Percentiles rank a stretch among this genome's conserved stretches.
Evolutionary conservation across 2,888 invertebrate genomes (phyloP).

Genomic region (Apoda limacodes): DNA sequence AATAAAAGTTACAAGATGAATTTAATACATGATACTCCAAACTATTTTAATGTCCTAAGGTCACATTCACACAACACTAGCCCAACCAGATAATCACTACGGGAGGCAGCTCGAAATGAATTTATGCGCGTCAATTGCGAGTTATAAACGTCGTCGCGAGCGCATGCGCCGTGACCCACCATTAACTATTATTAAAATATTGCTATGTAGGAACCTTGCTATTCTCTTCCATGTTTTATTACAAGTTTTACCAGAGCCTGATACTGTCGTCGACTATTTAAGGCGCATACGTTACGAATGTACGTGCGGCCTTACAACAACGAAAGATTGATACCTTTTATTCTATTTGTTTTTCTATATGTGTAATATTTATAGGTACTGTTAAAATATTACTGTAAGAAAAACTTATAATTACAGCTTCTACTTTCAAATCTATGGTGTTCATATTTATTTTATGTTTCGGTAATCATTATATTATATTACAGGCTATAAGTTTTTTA

Average conservation of each 20-base stretch:
- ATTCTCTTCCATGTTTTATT: constrained; percentile 65
- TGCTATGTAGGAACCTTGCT: constrained; percentile 56
- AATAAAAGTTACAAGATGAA: too few species aligned
- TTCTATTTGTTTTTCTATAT: constrained; percentile 50
- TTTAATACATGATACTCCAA: too few species aligned
- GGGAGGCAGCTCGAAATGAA: constrained; percentile 46
- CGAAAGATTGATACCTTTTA: constrained; percentile 34
- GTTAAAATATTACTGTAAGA: constrained; percentile 46
- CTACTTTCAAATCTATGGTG: too few species aligned
- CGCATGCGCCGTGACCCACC: constrained; percentile 55
- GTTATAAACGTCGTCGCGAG: constrained; percentile 60
- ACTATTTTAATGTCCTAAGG: constrained; percentile 36
- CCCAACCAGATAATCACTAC: constrained; percentile 30
- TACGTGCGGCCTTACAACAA: constrained; percentile 39
- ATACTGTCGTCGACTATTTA: constrained; percentile 64
- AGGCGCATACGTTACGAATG: constrained; percentile 59
- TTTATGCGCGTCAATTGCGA: constrained; percentile 58
- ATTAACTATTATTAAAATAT: constrained; percentile 70
- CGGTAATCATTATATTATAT: too few species aligned
- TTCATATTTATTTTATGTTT: too few species aligned
- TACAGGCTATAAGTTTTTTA: too few species aligned
- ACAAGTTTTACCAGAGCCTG: constrained; percentile 42
- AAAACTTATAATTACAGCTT: too few species aligned
- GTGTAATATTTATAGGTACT: constrained; percentile 51
- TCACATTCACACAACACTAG: constrained; percentile 32